These are phyloP conservation scores for Drosophila tani DNA, from an alignment of 1,140 invertebrate species.

Conservation along the genomic window DNA sequence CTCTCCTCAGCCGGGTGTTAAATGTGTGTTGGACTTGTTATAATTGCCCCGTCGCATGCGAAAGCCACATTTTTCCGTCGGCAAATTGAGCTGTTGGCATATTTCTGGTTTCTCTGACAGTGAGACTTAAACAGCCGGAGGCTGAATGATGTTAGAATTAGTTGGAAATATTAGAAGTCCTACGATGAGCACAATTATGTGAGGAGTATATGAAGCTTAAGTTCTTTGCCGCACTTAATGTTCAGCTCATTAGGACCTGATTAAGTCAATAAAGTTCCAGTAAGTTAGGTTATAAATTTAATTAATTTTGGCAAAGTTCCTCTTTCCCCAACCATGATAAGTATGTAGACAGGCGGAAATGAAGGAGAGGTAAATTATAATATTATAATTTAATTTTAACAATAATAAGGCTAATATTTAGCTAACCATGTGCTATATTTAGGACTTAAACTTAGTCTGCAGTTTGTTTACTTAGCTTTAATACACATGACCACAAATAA, in stretches of 20 bases:
- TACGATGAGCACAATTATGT: background rate
- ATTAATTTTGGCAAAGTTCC: background rate
- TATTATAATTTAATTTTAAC: background rate
- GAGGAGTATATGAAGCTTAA: conserved; percentile 7
- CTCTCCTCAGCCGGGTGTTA: conserved; percentile 25
- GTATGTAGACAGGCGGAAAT: background rate
- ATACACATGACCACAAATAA: background rate
- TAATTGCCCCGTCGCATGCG: conserved; percentile 46
- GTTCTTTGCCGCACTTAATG: background rate
- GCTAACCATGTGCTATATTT: background rate
- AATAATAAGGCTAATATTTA: background rate
- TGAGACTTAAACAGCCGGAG: background rate
- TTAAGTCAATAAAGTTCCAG: background rate
- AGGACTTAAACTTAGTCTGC: background rate
- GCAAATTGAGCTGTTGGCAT: conserved; percentile 29
- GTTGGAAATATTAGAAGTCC: conserved; percentile 12
- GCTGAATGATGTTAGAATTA: conserved; percentile 30
- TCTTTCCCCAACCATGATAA: background rate
- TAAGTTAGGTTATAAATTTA: background rate
- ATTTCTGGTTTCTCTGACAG: conserved; percentile 14
- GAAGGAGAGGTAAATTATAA: background rate
- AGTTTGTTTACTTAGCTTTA: background rate
- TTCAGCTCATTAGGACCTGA: background rate
- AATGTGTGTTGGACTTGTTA: conserved; percentile 48
- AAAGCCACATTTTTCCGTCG: conserved; percentile 10